Evolutionary conservation across 1,140 invertebrate genomes (phyloP), one percentile per base, ranked within the genome.

Genomic region (Zaprionus lachaisei): DNA sequence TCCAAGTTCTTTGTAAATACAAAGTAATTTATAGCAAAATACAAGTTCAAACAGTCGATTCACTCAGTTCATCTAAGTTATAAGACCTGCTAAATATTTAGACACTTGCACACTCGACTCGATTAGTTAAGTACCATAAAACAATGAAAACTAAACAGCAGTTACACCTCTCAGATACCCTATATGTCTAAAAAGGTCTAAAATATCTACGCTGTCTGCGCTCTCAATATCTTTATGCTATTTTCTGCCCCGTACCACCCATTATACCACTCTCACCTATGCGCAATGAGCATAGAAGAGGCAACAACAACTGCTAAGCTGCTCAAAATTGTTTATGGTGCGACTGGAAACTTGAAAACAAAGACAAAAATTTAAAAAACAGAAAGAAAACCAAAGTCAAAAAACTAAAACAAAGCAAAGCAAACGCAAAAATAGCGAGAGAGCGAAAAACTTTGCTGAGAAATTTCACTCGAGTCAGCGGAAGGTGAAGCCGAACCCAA

Each of bases 101-200:
- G 28, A 6, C 28, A 12, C 31, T 1, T 14, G 2, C 31, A 51
- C 61, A 86, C 75, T 82, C 54, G 67, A 75, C 69, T 77, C 67
- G 75, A 89, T 89, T 87, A 89, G 75, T 82, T 72, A 79, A 89
- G 90, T 79, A 81, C 74, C 78, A 85, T 41, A 61, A 70, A 17
- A 62, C 49, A 26, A 41, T 49, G 54, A 57, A 66, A 72, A 77
- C 34, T 60, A 60, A 54, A 80, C 51, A 69, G 63, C 65, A 81
- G 41, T 64, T 79, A 82, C 67, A 82, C 75, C 47, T 12, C 1
- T 49, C 1, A 14, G 5, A 51, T 24, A 51, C 20, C 20, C 17
- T 51, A 20, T 51, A 51, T 4, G 4, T 11, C 20, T 51, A 17
- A 34, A 11, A 34, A 11, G 31, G 11, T 34, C 9, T 7, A 5